Evolutionary conservation across 2,797 vertebrate genomes (phyloP).

Genomic region (Thripadectes ignobilis): DNA sequence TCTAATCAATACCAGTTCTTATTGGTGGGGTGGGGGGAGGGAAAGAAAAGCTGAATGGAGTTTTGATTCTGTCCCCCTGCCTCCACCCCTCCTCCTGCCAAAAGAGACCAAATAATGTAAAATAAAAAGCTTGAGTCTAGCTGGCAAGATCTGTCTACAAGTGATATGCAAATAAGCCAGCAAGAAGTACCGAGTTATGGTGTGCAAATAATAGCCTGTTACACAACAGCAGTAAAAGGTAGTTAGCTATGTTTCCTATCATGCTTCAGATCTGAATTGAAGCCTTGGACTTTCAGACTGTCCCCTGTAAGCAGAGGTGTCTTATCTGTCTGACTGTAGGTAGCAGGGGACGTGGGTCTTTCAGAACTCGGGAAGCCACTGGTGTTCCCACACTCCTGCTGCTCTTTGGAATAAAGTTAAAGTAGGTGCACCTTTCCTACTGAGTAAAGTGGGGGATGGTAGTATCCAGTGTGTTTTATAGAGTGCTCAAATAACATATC

Average conservation of each 20-base stretch:
- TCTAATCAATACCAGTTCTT: neutral
- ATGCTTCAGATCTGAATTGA: neutral
- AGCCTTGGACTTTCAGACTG: neutral
- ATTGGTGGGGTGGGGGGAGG: fast-evolving
- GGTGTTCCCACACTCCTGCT: neutral
- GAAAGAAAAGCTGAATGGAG: neutral
- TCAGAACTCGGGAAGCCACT: neutral
- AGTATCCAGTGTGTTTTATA: neutral
- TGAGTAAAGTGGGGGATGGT: neutral
- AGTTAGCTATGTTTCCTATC: conserved; percentile 2
- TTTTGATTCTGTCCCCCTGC: neutral
- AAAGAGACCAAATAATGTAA: neutral
- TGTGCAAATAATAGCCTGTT: conserved; percentile 49
- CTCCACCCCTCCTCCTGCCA: neutral
- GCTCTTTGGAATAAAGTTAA: neutral
- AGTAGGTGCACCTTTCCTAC: neutral
- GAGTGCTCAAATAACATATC: neutral
- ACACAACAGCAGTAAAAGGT: conserved; percentile 19
- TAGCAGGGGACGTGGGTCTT: neutral
- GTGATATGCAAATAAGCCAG: neutral
- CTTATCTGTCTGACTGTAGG: neutral
- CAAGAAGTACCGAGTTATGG: neutral
- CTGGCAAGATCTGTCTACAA: neutral
- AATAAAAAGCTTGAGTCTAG: neutral
- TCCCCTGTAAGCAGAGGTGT: neutral